phyloP scores from a whole-genome alignment of 2,797 vertebrate genomes.

The Triplophysa yarkandensis region DNA sequence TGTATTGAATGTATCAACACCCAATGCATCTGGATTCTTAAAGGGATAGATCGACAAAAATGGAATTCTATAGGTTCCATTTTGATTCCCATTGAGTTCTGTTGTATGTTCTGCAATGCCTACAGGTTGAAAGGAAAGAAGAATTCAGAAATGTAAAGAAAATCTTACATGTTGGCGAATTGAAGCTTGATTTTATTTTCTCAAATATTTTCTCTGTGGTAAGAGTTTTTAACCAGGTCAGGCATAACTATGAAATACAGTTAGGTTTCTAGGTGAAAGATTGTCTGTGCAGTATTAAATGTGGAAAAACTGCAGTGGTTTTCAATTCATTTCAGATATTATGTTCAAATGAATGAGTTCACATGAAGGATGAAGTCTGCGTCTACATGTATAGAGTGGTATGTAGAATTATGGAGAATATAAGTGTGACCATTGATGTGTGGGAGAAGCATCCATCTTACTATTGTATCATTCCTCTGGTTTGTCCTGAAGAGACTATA shows the following conservation, averaged over 20 bases:
- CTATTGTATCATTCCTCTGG: background rate
- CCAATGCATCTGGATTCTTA: background rate
- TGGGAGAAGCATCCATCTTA: background rate
- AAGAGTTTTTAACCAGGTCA: background rate
- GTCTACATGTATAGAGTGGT: background rate
- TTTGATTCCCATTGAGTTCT: background rate
- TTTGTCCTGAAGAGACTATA: background rate
- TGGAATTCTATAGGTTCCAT: background rate
- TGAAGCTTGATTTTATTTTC: too few relatives aligned
- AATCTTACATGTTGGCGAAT: too few relatives aligned
- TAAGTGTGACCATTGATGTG: background rate
- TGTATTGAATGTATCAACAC: constrained; percentile 58
- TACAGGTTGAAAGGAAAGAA: too few relatives aligned
- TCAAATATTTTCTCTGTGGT: too few relatives aligned
- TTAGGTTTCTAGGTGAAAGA: background rate
- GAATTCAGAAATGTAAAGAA: too few relatives aligned
- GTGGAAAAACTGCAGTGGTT: background rate
- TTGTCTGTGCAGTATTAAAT: background rate
- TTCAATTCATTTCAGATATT: background rate
- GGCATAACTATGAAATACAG: background rate
- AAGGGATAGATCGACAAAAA: background rate
- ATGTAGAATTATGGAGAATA: background rate
- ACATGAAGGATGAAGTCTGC: background rate
- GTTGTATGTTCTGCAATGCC: background rate
- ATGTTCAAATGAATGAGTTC: background rate